These are phyloP conservation scores for Elephantulus edwardii DNA, from an alignment of 2,113 vertebrate genomes.

Conservation along the genomic window DNA sequence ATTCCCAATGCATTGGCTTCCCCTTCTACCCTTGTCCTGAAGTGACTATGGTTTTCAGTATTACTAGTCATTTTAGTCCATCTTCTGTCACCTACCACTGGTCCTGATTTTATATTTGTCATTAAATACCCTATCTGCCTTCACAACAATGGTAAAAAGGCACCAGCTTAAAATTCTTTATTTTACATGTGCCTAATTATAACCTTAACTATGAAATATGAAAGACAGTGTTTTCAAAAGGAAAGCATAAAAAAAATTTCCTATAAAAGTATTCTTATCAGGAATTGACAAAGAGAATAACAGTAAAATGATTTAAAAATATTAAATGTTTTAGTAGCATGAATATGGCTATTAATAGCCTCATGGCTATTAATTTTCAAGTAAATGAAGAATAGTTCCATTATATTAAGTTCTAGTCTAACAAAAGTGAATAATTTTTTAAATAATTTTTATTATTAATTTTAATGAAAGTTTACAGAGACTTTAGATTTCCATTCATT, in stretches of 20 bases:
- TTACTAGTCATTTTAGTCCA: neutral
- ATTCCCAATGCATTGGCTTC: neutral
- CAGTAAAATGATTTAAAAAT: neutral
- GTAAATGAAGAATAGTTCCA: neutral
- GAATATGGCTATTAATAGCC: neutral
- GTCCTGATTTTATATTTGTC: neutral
- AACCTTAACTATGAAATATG: neutral
- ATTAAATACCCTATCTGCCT: neutral
- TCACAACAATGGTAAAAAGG: neutral
- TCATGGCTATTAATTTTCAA: neutral
- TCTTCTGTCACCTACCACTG: neutral
- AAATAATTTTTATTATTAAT: too few relatives aligned
- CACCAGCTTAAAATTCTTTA: neutral
- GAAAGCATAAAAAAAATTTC: neutral
- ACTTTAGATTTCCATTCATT: too few relatives aligned
- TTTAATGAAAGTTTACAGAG: too few relatives aligned
- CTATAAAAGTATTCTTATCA: neutral
- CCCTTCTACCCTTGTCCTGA: neutral
- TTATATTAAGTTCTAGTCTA: neutral
- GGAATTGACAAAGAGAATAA: neutral
- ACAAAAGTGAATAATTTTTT: neutral
- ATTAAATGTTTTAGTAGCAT: neutral
- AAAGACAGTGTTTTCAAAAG: conserved; percentile 15
- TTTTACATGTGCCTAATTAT: neutral
- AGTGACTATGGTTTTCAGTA: neutral